Base-by-base conservation (phyloP, 2,113 vertebrate species). In the Polypterus bichir region DNA sequence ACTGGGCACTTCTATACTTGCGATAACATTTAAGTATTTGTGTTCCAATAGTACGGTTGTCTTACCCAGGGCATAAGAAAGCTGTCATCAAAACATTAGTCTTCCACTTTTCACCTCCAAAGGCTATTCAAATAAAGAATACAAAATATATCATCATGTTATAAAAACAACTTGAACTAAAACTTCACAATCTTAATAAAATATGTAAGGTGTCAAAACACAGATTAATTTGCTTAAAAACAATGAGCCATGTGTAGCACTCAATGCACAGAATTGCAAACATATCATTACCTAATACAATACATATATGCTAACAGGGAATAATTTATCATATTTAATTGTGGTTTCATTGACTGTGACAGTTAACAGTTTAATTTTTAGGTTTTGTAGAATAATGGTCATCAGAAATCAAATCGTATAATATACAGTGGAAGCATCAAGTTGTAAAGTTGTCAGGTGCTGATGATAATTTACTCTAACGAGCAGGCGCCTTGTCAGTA, bases 61-160 rank as follows among this genome's bases (percentile, higher is more conserved):
- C 74, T 77, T 79, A 86, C 85, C 81, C 78, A 70, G 76, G 86
- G 84, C 83, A 83, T 75, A 80, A 73, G 76, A 86, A 82, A 83
- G 79, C 83, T 84, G 85, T 88, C 81, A 86, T 76, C 70, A 75
- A 70, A 80, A 86, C 83, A 82, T 83, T 89, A 82, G 83, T 83
- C 83, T 87, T 83, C 78, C 84, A 86, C 81, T 86, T 86, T 86
- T 86, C 85, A 80, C 81, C 81, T 83, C 78, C 81, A 73, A 81
- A 76, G 77, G 81, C 83, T 79, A 73, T 81, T 78, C 59, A 72
- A 70, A n/a, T 62, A 76, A 68, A 72, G 69, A 73, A 64, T 82
- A 47, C 10, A 52, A 83, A 81, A 87, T 82, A 87, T 77, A 86
- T 83, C 1, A 83, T 83, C 77, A 82, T 76, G 73, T 73, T 71